phyloP scores from a whole-genome alignment of 2,797 vertebrate genomes.

The Parauchenoglanis punctatus region DNA sequence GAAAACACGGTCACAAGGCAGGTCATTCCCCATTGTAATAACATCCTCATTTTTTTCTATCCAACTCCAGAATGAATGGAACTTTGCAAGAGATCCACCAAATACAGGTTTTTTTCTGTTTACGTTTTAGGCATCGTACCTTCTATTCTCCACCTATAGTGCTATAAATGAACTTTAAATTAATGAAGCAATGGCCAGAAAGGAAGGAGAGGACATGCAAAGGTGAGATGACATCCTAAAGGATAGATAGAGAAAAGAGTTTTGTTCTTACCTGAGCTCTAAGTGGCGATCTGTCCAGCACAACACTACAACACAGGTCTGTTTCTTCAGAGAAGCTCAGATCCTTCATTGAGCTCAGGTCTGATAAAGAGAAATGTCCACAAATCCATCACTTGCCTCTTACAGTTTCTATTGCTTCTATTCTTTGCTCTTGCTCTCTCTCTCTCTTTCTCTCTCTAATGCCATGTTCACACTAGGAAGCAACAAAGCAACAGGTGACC shows the following conservation, averaged over 20 bases:
- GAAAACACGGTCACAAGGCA: slow-evolving; percentile 51
- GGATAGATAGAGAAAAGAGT: not conserved
- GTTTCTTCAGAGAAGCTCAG: slow-evolving; percentile 85
- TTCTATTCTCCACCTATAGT: not conserved
- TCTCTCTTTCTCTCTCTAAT: too few relatives aligned
- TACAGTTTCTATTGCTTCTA: too few relatives aligned
- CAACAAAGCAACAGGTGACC: not conserved
- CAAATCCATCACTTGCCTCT: not conserved
- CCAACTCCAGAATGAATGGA: not conserved
- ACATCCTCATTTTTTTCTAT: not conserved
- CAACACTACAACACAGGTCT: slow-evolving; percentile 81
- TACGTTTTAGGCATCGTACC: not conserved
- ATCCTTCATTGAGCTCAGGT: slow-evolving; percentile 77
- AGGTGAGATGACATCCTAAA: not conserved
- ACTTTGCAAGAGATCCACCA: not conserved
- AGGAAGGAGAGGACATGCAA: not conserved
- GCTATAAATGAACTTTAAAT: not conserved
- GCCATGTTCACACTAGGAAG: not conserved
- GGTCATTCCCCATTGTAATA: slow-evolving; percentile 2
- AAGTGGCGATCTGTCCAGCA: slow-evolving; percentile 85
- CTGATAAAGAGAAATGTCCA: slow-evolving; percentile 60
- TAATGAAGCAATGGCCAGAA: not conserved
- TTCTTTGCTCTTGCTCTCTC: too few relatives aligned
- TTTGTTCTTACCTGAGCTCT: slow-evolving; percentile 79
- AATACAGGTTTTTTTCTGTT: not conserved